Evolutionary conservation across 1,140 invertebrate genomes (phyloP).

Genomic region (Magallana angulata): DNA sequence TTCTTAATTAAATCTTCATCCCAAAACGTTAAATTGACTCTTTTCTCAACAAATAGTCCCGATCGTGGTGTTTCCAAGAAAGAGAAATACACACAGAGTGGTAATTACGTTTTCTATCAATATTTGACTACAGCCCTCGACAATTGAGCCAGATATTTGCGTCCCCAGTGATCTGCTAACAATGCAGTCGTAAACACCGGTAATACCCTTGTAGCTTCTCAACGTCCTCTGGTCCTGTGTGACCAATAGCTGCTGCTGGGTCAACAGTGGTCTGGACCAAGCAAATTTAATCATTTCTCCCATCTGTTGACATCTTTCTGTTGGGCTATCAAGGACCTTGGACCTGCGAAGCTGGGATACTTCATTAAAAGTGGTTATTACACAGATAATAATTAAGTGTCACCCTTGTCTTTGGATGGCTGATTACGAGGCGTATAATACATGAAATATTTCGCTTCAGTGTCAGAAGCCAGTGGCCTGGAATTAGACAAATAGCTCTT

Average conservation of each 20-base stretch:
- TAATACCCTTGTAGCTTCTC: neutral
- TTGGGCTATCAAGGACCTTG: neutral
- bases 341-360: neutral
- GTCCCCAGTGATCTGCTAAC: constrained; percentile 1
- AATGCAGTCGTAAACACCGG: constrained; percentile 10
- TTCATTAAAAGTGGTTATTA: neutral
- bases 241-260: neutral
- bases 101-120: constrained; percentile 28
- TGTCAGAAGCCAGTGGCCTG: neutral
- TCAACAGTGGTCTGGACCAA: neutral
- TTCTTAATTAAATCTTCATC: too few species aligned
- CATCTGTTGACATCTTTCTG: constrained; percentile 18
- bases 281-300: neutral
- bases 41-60: too few species aligned
- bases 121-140: neutral
- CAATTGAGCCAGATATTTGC: constrained; percentile 20
- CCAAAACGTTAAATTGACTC: too few species aligned
- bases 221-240: neutral
- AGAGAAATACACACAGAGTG: neutral
- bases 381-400: neutral
- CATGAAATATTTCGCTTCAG: neutral
- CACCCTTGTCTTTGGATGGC: neutral
- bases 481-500: constrained; percentile 12
- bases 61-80: too few species aligned
- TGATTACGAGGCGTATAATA: neutral